Conservation (phyloP, 2,113 vertebrate genomes). For the Corythornis cristatus region DNA sequence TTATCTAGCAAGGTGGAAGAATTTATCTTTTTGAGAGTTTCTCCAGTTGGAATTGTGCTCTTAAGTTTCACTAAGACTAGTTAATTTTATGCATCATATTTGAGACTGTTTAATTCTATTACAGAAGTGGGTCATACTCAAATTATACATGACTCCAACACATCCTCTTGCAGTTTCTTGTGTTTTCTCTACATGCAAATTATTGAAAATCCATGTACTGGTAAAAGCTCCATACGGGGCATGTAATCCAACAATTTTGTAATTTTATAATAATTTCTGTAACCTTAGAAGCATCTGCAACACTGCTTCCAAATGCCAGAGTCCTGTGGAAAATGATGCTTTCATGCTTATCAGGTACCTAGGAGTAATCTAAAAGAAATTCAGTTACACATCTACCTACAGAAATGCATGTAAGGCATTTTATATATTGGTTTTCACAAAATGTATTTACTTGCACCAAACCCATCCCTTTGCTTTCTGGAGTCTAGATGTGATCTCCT, state of each 20-base stretch:
- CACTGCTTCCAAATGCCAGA: background rate
- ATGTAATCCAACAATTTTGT: background rate
- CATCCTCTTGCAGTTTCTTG: constrained; percentile 16
- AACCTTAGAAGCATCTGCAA: background rate
- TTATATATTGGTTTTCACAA: background rate
- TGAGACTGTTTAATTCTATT: constrained; percentile 8
- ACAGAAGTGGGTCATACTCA: constrained; percentile 32
- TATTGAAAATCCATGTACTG: background rate
- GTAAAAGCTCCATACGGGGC: background rate
- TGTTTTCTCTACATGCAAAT: constrained; percentile 4
- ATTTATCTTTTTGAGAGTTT: background rate
- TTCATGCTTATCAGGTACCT: background rate
- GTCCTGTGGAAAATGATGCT: background rate
- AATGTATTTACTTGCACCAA: background rate
- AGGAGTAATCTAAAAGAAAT: background rate
- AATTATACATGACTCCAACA: constrained; percentile 34
- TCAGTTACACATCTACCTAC: background rate
- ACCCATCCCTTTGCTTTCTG: background rate
- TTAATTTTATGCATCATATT: background rate
- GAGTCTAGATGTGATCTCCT: background rate
- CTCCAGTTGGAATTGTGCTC: background rate
- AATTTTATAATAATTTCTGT: background rate
- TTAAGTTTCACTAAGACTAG: background rate
- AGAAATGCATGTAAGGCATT: background rate
- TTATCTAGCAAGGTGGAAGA: background rate